Conservation (phyloP, 2,797 vertebrate genomes). For the Tokudaia muenninki region DNA sequence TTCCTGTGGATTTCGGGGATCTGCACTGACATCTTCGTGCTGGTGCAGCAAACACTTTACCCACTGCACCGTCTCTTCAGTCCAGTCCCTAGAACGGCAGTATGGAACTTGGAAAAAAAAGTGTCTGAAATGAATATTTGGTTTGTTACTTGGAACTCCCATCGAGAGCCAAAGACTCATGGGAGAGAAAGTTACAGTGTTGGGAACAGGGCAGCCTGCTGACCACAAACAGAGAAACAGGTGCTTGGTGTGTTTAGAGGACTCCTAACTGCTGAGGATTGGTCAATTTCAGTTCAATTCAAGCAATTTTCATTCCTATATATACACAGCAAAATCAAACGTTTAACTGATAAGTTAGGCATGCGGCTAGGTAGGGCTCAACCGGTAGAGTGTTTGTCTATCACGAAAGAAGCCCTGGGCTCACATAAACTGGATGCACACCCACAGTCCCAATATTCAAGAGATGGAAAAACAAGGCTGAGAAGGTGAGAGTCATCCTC, state of each 20-base stretch:
- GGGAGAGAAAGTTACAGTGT: background rate
- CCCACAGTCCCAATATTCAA: background rate
- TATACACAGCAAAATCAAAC: background rate
- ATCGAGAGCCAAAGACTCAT: background rate
- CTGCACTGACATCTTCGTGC: background rate
- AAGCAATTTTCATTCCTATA: background rate
- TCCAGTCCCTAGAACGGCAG: background rate
- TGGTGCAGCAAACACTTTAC: background rate
- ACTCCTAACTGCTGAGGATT: background rate
- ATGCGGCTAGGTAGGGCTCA: background rate
- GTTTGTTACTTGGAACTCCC: constrained; percentile 23
- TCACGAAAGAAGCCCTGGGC: background rate
- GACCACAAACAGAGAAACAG: background rate
- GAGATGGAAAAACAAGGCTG: background rate
- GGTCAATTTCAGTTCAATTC: background rate
- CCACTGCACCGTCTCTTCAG: background rate
- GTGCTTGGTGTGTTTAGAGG: constrained; percentile 38
- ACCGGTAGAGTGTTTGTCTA: background rate
- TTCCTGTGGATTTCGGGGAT: background rate
- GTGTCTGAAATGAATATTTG: background rate
- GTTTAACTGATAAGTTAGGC: too few relatives aligned
- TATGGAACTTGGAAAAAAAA: background rate
- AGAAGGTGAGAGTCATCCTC: background rate
- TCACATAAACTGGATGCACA: background rate
- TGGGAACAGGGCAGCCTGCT: background rate